These are phyloP conservation scores for Chionodraco myersi DNA, from an alignment of 2,113 vertebrate genomes.

Conservation along the genomic window DNA sequence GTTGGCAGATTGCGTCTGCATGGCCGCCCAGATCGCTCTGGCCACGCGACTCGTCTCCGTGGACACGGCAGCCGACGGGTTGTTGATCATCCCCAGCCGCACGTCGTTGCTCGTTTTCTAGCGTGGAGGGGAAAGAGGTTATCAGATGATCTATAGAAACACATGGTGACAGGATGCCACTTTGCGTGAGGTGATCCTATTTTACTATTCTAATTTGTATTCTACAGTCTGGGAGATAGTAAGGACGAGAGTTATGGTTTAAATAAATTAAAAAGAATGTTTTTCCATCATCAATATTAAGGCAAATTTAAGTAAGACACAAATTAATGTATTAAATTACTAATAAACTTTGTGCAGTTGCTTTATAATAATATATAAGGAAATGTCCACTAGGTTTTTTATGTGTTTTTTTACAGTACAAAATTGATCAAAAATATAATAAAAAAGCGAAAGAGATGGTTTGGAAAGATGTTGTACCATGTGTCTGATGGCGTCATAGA, in stretches of 20 bases:
- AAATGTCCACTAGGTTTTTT: too few species aligned
- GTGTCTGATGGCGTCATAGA: constrained; percentile 97
- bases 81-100: constrained; percentile 93
- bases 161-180: neutral
- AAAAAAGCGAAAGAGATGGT: neutral
- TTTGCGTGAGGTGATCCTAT: too few species aligned
- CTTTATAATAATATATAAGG: too few species aligned
- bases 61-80: constrained; percentile 84
- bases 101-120: constrained; percentile 93
- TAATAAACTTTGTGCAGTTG: too few species aligned
- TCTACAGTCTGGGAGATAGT: neutral
- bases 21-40: constrained; percentile 92
- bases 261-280: neutral
- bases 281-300: neutral
- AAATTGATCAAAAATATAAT: neutral
- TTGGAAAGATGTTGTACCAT: constrained; percentile 83
- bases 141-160: neutral
- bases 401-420: too few species aligned
- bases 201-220: neutral
- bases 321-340: too few species aligned
- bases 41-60: constrained; percentile 83
- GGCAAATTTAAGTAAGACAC: neutral
- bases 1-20: constrained; percentile 93
- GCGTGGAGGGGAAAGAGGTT: neutral
- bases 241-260: neutral